Evolutionary conservation across 2,113 vertebrate species (phyloP).

Genomic region (Aspiorhynchus laticeps): DNA sequence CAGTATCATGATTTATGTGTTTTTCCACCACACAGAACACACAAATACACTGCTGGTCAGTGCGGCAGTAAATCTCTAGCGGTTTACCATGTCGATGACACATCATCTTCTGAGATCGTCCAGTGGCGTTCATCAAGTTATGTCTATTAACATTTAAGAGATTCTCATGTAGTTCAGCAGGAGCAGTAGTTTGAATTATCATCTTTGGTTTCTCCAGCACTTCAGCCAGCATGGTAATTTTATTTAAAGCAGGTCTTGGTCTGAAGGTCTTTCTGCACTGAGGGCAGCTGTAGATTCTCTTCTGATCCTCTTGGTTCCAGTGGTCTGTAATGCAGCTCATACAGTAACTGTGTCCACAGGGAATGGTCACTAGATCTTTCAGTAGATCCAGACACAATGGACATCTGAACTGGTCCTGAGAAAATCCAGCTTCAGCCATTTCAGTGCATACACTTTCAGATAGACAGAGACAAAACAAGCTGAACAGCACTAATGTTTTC

Average conservation of each 20-base stretch:
- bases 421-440: constrained; percentile 17
- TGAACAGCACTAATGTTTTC: neutral
- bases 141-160: neutral
- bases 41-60: neutral
- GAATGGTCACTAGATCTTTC: constrained; percentile 8
- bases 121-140: neutral
- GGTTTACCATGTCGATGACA: neutral
- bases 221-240: neutral
- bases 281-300: constrained; percentile 3
- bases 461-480: neutral
- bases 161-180: neutral
- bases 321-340: neutral
- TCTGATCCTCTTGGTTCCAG: neutral
- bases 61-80: neutral
- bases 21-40: neutral
- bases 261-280: constrained; percentile 1
- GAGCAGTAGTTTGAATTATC: neutral
- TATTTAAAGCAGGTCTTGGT: neutral
- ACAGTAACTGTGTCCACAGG: neutral
- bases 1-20: neutral
- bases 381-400: neutral
- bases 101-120: neutral
- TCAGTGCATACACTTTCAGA: neutral
- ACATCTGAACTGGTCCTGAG: neutral
- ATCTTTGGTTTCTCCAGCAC: neutral